These are phyloP conservation scores for Parasteatoda tepidariorum DNA, from an alignment of 1,140 invertebrate genomes.

Conservation along the genomic window DNA sequence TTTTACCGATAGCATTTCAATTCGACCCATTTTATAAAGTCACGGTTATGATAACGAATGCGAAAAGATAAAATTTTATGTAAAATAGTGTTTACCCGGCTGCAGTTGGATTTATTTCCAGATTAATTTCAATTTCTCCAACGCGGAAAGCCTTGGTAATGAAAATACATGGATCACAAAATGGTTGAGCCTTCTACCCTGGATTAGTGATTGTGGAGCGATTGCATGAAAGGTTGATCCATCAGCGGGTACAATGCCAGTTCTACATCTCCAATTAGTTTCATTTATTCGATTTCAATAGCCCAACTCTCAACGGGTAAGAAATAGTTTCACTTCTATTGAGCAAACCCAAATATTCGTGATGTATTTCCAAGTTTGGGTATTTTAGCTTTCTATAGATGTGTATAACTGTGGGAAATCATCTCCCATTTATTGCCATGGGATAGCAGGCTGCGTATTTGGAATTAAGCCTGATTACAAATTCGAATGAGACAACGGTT, in stretches of 20 bases:
- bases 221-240: not conserved
- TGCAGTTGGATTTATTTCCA: no score
- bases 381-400: slow-evolving; percentile 22
- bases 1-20: no score
- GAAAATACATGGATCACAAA: not conserved
- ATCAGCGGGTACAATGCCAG: no score
- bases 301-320: not conserved
- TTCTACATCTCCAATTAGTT: not conserved
- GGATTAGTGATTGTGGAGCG: not conserved
- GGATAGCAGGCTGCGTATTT: slow-evolving; percentile 14
- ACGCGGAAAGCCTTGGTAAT: no score
- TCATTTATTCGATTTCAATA: not conserved
- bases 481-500: slow-evolving; percentile 48
- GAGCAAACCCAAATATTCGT: not conserved
- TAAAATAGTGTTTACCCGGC: no score
- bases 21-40: no score
- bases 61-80: no score
- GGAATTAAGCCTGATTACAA: slow-evolving; percentile 46
- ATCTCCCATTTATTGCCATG: slow-evolving; percentile 22
- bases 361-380: not conserved
- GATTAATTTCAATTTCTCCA: no score
- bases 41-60: no score
- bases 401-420: slow-evolving; percentile 27
- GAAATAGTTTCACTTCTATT: not conserved
- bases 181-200: not conserved